A percentile compares a stretch with the other conserved stretches of the same genome.
These are phyloP conservation scores for Eulithis prunata DNA, from an alignment of 2,888 invertebrate genomes.

Conservation along the genomic window DNA sequence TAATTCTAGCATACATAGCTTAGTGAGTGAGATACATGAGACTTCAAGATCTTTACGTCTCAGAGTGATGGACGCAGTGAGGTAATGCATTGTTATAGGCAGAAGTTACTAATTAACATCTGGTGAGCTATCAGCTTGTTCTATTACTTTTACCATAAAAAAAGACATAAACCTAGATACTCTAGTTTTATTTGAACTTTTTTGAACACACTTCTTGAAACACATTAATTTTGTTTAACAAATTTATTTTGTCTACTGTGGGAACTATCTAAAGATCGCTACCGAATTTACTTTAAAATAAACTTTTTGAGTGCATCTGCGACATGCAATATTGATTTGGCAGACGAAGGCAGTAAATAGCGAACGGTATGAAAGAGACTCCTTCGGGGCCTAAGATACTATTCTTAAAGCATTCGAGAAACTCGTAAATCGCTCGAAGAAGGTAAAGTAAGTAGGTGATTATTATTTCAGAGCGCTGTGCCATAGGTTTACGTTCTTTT, in stretches of 20 bases:
- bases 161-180: too few relatives aligned
- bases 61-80: too few relatives aligned
- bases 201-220: slow-evolving; percentile 11
- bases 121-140: too few relatives aligned
- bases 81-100: too few relatives aligned
- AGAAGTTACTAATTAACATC: too few relatives aligned
- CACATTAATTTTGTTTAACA: slow-evolving; percentile 10
- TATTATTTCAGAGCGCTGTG: slow-evolving; percentile 29
- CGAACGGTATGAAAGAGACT: slow-evolving; percentile 68
- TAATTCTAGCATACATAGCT: too few relatives aligned
- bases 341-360: slow-evolving; percentile 72
- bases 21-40: too few relatives aligned
- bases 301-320: slow-evolving; percentile 64
- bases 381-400: slow-evolving; percentile 59
- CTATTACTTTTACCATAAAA: too few relatives aligned
- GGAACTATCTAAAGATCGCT: slow-evolving; percentile 23
- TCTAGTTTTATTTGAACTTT: neutral
- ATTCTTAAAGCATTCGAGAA: slow-evolving; percentile 52
- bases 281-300: slow-evolving; percentile 53
- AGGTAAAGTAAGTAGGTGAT: slow-evolving; percentile 28
- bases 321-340: slow-evolving; percentile 74
- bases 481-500: slow-evolving; percentile 23
- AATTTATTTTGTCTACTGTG: neutral
- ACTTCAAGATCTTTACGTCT: too few relatives aligned
- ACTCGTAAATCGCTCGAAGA: slow-evolving; percentile 27